Conservation (phyloP, 2,797 vertebrate species). For the Sebastes kiyomatsui region DNA sequence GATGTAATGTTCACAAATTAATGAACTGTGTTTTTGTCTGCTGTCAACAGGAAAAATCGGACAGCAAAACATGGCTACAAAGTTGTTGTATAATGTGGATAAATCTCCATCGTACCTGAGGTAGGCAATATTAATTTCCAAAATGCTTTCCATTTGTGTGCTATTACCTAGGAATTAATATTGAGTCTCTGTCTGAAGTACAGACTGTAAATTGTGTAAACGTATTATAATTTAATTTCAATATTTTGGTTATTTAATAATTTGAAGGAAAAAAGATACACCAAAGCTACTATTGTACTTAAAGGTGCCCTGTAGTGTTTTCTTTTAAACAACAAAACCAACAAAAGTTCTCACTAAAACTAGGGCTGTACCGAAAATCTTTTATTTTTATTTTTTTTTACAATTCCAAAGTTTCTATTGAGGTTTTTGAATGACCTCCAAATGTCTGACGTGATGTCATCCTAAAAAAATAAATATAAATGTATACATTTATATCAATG, state of each 20-base stretch:
- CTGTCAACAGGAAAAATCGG: conserved; percentile 39
- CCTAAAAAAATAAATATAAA: too few species aligned
- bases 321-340: background rate
- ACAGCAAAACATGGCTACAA: conserved; percentile 13
- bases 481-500: too few species aligned
- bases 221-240: background rate
- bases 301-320: background rate
- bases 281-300: background rate
- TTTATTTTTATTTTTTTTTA: background rate
- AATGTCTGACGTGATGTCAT: too few species aligned
- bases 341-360: background rate
- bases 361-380: background rate
- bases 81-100: conserved; percentile 7
- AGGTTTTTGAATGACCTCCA: background rate
- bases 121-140: conserved; percentile 1
- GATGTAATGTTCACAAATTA: background rate
- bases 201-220: background rate
- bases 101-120: background rate
- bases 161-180: background rate
- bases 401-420: background rate
- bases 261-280: background rate
- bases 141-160: background rate
- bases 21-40: background rate
- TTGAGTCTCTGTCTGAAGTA: background rate
- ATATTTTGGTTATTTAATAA: background rate